A percentile compares a stretch with the other conserved stretches of the same genome.
These are phyloP conservation scores for Apamea anceps DNA, from an alignment of 2,888 invertebrate species.

Conservation along the genomic window DNA sequence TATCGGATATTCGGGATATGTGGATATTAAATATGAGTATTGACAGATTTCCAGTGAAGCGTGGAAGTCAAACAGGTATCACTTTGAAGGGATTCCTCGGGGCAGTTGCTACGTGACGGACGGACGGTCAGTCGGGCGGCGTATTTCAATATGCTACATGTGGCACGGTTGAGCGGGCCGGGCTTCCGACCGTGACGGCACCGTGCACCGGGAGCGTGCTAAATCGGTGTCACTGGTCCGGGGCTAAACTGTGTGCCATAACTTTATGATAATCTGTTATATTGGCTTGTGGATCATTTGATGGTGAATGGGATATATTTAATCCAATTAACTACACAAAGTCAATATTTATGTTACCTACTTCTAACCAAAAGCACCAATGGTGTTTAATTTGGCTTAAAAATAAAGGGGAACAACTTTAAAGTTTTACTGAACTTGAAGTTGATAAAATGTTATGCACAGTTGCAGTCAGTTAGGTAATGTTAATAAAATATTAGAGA, in stretches of 20 bases:
- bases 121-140: constrained; percentile 81
- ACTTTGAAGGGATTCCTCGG: constrained; percentile 82
- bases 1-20: constrained; percentile 65
- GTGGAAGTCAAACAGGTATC: constrained; percentile 82
- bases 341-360: constrained; percentile 10
- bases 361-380: background rate
- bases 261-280: constrained; percentile 43
- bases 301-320: constrained; percentile 3
- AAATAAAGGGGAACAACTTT: background rate
- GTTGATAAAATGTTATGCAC: background rate
- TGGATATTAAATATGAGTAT: constrained; percentile 79
- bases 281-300: constrained; percentile 20
- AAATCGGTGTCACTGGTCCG: constrained; percentile 79
- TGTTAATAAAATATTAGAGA: constrained; percentile 37
- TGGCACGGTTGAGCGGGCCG: constrained; percentile 75
- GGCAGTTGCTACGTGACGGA: constrained; percentile 82
- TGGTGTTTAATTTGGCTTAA: background rate
- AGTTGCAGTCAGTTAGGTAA: background rate
- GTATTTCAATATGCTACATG: constrained; percentile 88
- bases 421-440: background rate
- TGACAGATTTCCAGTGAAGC: constrained; percentile 79
- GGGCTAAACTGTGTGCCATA: constrained; percentile 60
- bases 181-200: constrained; percentile 79
- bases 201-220: constrained; percentile 74
- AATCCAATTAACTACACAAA: background rate